These are phyloP conservation scores for Brachionus rotundiformis DNA, from an alignment of 1,140 invertebrate genomes.

Conservation along the genomic window DNA sequence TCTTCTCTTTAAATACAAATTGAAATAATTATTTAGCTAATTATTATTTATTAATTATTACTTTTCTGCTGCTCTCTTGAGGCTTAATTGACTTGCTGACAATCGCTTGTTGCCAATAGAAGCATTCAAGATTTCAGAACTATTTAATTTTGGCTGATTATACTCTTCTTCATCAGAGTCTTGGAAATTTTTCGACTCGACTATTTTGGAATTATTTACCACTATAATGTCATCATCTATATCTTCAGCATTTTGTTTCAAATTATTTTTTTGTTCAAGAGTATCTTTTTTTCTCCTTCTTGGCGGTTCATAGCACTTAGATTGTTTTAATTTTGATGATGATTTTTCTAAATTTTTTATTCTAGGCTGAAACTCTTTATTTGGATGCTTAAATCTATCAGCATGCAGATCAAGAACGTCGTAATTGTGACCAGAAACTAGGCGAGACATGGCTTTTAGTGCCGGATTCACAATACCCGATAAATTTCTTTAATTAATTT, in stretches of 20 bases:
- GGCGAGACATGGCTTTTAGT: constrained; percentile 32
- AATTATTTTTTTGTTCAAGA: background rate
- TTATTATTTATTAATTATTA: background rate
- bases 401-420: constrained; percentile 35
- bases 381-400: constrained; percentile 28
- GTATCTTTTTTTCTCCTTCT: background rate
- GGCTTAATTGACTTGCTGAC: background rate
- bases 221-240: background rate
- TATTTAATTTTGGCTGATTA: background rate
- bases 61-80: constrained; percentile 15
- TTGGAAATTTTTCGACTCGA: background rate
- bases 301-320: constrained; percentile 11
- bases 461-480: constrained; percentile 19
- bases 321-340: constrained; percentile 15
- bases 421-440: constrained; percentile 37
- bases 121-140: constrained; percentile 7
- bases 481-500: background rate
- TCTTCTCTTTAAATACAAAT: constrained; percentile 13
- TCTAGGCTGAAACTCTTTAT: constrained; percentile 27
- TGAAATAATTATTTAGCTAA: background rate
- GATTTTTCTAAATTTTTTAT: constrained; percentile 16
- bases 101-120: background rate
- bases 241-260: background rate
- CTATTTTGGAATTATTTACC: background rate
- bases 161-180: background rate